Conservation (phyloP, 2,113 vertebrate genomes). For the Callipepla californica region DNA sequence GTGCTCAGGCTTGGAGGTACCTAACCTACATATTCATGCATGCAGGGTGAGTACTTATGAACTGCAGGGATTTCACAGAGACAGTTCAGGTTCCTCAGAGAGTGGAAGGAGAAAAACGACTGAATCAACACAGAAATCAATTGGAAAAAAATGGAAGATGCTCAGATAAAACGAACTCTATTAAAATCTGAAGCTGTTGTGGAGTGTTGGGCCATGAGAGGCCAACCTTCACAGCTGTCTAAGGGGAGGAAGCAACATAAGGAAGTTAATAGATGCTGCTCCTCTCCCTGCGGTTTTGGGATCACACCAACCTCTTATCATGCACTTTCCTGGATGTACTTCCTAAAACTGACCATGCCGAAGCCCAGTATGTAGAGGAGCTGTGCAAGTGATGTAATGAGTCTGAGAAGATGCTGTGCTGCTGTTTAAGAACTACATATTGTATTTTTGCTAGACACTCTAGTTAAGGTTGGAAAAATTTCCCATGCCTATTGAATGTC, state of each 20-base stretch:
- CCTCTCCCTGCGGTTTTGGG: not conserved
- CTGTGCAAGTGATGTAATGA: not conserved
- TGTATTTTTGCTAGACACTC: not conserved
- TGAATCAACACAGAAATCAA: not conserved
- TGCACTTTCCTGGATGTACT: not conserved
- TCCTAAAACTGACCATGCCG: not conserved
- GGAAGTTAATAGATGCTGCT: not conserved
- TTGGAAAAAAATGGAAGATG: not conserved
- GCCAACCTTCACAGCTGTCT: not conserved
- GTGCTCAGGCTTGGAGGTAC: constrained; percentile 94
- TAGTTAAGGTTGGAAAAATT: not conserved
- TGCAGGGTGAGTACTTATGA: constrained; percentile 87
- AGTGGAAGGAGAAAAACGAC: not conserved
- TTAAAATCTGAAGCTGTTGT: not conserved
- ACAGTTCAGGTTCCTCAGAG: not conserved
- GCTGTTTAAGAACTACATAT: not conserved
- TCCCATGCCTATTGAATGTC: not conserved
- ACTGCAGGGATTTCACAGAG: not conserved
- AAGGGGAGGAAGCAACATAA: not conserved
- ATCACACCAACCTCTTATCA: not conserved
- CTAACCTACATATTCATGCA: constrained; percentile 98
- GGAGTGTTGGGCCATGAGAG: not conserved
- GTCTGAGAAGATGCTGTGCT: not conserved
- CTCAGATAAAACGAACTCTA: not conserved
- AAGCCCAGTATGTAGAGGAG: not conserved